phyloP scores from a whole-genome alignment of 2,888 invertebrate species.

The Nebria salina region DNA sequence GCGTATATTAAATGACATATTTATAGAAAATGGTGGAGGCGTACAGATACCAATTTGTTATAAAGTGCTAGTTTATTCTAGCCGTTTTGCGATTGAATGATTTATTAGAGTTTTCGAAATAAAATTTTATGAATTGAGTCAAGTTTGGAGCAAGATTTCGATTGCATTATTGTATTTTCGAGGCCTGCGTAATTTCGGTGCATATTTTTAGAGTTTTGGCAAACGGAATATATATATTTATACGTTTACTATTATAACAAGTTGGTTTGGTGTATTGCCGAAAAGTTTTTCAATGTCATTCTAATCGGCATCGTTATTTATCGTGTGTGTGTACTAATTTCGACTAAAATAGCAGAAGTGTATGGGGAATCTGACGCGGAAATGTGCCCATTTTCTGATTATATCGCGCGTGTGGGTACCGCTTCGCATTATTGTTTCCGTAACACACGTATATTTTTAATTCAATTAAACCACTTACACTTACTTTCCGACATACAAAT shows the following conservation, averaged over 20 bases:
- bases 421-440: not conserved
- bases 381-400: not conserved
- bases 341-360: not conserved
- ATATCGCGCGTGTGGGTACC: not conserved
- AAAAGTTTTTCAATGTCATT: conserved; percentile 8
- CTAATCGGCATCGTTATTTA: not conserved
- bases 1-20: too few relatives aligned
- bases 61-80: too few relatives aligned
- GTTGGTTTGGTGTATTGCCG: conserved; percentile 3
- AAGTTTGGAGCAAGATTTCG: not conserved
- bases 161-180: conserved; percentile 4
- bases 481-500: not conserved
- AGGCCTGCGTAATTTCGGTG: conserved; percentile 10
- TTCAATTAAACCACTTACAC: not conserved
- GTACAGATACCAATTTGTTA: too few relatives aligned
- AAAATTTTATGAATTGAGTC: not conserved
- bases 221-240: conserved; percentile 11
- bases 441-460: not conserved
- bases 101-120: not conserved
- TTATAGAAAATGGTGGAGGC: too few relatives aligned
- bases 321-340: not conserved
- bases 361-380: not conserved
- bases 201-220: conserved; percentile 13
- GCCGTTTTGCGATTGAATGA: not conserved
- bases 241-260: conserved; percentile 4